Conservation (phyloP, 2,113 vertebrate species). For the Zapus hudsonius region DNA sequence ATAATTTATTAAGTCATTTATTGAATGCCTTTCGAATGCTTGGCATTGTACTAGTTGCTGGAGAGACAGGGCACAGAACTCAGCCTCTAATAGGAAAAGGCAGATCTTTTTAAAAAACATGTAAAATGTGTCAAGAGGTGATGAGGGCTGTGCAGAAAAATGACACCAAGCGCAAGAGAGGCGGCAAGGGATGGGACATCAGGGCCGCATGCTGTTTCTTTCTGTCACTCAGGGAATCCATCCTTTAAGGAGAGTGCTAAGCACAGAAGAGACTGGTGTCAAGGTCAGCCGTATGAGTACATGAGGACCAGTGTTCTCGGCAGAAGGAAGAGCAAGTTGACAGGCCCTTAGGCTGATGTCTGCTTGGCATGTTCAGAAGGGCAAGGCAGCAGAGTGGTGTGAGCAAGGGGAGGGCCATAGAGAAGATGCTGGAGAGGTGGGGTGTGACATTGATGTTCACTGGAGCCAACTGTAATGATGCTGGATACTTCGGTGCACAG, state of each 20-base stretch:
- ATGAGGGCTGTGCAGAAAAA: not conserved
- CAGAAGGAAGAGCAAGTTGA: not conserved
- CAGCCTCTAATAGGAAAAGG: slow-evolving; percentile 30
- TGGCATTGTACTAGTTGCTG: slow-evolving; percentile 52
- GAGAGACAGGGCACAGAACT: slow-evolving; percentile 34
- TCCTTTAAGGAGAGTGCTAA: not conserved
- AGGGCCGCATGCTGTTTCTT: not conserved
- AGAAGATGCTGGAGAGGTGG: not conserved
- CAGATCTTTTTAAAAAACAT: not conserved
- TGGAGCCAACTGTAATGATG: not conserved
- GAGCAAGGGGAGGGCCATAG: not conserved
- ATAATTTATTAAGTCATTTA: slow-evolving; percentile 37
- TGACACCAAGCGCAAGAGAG: not conserved
- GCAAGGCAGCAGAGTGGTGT: too few species aligned
- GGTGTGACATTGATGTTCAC: fast-evolving
- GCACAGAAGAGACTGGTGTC: not conserved
- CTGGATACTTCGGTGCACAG: not conserved
- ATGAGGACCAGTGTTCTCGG: not conserved
- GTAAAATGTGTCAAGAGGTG: not conserved
- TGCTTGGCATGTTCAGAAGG: not conserved
- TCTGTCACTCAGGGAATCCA: not conserved
- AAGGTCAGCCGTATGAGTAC: not conserved
- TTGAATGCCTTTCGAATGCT: slow-evolving; percentile 3
- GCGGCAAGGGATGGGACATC: not conserved
- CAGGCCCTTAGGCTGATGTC: not conserved